Evolutionary conservation across 30 jellyfish, hydroid and myxozoan genomes (phyloP), one percentile per base, ranked within the genome.

Genomic region (Aurelia sp.): DNA sequence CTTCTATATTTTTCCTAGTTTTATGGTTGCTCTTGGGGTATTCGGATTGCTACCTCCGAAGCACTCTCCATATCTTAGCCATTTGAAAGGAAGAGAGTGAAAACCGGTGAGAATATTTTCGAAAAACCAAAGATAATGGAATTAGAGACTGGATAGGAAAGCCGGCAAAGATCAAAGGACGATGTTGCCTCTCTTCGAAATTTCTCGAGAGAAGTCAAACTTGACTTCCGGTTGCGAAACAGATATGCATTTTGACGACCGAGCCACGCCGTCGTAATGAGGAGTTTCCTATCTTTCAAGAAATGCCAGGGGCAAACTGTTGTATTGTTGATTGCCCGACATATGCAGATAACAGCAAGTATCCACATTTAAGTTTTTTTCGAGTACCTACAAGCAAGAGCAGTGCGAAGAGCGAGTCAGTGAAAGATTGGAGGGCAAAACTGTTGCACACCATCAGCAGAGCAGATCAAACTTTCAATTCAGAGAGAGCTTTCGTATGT

Each of bases 251-350:
- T 76, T 72, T 16, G 84, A n/a, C n/a, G n/a, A 72, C 44, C 80
- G 55, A 30, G 76, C 80, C 88, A 52, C 77, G 88, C 78, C 60
- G 76, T 76, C 48, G 88, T 76, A 13, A 76, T 52, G 40, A 38
- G 35, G 63, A 2, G 30, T 24, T 76, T 13, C 35, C 88, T 30
- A 20, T 50, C 7, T 52, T 76, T 76, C 64, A 79, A 31, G 61
- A 76, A 55, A 76, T 76, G 88, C 88, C 88, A 76, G 88, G 88
- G 64, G 88, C 88, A 76, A 52, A 76, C 88, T 76, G 78, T 76
- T 50, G 88, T 52, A 52, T 76, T 62, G 88, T 76, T 76, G 88
- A 66, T 76, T 76, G 88, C 78, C 75, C 50, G 78, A 76, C 77
- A 76, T 19, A 15, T 51, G 78, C 77, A 20, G 88, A 76, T 76